These are phyloP conservation scores for Cuniculus paca DNA, from an alignment of 2,797 vertebrate species.

Conservation along the genomic window DNA sequence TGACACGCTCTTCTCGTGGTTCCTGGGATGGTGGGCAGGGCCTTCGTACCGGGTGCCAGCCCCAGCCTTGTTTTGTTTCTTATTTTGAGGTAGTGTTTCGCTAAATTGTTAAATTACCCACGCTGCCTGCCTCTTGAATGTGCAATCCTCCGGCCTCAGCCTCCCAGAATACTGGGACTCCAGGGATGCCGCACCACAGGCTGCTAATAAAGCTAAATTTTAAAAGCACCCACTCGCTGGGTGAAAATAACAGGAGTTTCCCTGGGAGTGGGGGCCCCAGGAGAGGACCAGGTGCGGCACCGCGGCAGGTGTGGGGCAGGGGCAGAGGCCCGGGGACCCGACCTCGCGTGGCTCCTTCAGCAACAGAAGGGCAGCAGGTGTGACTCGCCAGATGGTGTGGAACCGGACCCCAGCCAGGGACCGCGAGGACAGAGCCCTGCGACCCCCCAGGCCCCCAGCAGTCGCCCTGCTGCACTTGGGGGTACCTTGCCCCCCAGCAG, in stretches of 20 bases:
- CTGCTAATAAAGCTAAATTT: too few species aligned
- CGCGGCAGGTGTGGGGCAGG: not conserved
- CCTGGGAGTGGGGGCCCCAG: not conserved
- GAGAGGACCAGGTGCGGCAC: not conserved
- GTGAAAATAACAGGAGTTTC: not conserved
- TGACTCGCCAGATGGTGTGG: not conserved
- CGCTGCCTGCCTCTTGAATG: not conserved
- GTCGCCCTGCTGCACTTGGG: not conserved
- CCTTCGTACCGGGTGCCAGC: not conserved
- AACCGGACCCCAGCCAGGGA: not conserved
- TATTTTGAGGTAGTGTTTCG: not conserved
- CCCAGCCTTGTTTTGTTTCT: not conserved
- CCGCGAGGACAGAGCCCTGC: not conserved
- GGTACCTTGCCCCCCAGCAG: not conserved
- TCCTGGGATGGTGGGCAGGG: not conserved
- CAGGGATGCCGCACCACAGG: not conserved
- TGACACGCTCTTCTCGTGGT: rapidly evolving
- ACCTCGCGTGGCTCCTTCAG: not conserved
- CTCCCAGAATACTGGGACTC: not conserved
- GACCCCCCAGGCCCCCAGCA: not conserved
- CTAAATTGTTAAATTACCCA: not conserved
- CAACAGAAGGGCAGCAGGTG: not conserved
- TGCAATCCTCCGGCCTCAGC: not conserved
- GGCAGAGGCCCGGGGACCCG: not conserved
- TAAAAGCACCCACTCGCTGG: not conserved